A percentile compares a stretch with the other conserved stretches of the same genome.
Conservation (phyloP, 1,140 invertebrate genomes). For the Orius insidiosus region DNA sequence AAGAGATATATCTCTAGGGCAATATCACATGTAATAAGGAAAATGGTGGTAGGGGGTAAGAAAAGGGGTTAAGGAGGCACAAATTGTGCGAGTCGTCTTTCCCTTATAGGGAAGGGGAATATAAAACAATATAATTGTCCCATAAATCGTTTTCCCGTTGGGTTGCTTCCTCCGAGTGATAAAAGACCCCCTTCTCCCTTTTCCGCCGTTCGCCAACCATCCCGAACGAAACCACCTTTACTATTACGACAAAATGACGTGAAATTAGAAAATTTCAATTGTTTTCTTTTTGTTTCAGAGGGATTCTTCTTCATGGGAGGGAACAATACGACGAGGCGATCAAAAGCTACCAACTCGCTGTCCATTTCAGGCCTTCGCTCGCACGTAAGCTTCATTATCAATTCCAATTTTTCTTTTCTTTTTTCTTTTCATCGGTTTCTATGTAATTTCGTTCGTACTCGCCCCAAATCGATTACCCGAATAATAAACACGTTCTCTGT, state of each 20-base stretch:
- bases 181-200: background rate
- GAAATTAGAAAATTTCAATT: background rate
- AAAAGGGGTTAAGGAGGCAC: background rate
- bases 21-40: constrained; percentile 8
- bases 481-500: too few relatives aligned
- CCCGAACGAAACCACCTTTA: too few relatives aligned
- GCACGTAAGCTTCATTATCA: constrained; percentile 67
- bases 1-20: constrained; percentile 6
- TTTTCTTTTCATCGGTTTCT: too few relatives aligned
- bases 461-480: too few relatives aligned
- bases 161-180: background rate
- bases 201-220: background rate
- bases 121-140: constrained; percentile 12
- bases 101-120: constrained; percentile 5
- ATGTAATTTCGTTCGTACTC: too few relatives aligned
- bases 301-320: constrained; percentile 80
- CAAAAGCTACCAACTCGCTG: constrained; percentile 78
- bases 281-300: constrained; percentile 48
- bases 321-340: constrained; percentile 76
- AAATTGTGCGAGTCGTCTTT: constrained; percentile 2
- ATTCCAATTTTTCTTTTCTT: background rate
- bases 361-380: constrained; percentile 82
- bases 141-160: constrained; percentile 6
- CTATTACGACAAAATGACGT: too few relatives aligned
- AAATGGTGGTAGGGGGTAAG: too few relatives aligned